Conservation (phyloP, 1,140 invertebrate species). For the Pogonomyrmex californicus region DNA sequence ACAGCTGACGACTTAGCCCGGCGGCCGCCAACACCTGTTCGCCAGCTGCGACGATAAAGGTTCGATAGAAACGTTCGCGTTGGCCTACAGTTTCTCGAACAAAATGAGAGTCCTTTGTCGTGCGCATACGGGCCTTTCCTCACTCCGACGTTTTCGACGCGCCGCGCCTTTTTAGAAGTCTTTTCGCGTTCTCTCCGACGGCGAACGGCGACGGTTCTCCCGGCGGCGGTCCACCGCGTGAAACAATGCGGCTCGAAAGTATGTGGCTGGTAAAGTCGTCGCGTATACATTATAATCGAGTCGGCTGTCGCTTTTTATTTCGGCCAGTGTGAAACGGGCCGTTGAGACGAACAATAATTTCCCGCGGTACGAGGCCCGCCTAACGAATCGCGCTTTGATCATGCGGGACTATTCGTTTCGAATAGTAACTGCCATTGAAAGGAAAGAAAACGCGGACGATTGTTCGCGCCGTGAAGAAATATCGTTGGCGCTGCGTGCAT, state of each 20-base stretch:
- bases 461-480: neutral
- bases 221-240: constrained; percentile 15
- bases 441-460: constrained; percentile 10
- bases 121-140: constrained; percentile 5
- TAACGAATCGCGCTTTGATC: constrained; percentile 19
- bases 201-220: constrained; percentile 51
- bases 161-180: constrained; percentile 60
- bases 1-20: constrained; percentile 80
- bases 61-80: constrained; percentile 62
- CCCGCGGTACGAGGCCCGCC: neutral
- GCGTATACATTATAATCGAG: constrained; percentile 48
- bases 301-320: constrained; percentile 66
- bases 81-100: constrained; percentile 52
- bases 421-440: constrained; percentile 22
- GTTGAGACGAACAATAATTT: constrained; percentile 45
- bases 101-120: constrained; percentile 63
- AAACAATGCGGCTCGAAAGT: constrained; percentile 63
- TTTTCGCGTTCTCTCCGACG: constrained; percentile 10
- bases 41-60: constrained; percentile 81
- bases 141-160: constrained; percentile 56
- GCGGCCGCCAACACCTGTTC: constrained; percentile 81
- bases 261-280: constrained; percentile 45
- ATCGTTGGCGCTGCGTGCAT: neutral
- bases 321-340: constrained; percentile 34
- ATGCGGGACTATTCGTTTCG: constrained; percentile 26